Base-by-base conservation (phyloP, 2,888 invertebrate genomes). In the Argyra leucocephala region DNA sequence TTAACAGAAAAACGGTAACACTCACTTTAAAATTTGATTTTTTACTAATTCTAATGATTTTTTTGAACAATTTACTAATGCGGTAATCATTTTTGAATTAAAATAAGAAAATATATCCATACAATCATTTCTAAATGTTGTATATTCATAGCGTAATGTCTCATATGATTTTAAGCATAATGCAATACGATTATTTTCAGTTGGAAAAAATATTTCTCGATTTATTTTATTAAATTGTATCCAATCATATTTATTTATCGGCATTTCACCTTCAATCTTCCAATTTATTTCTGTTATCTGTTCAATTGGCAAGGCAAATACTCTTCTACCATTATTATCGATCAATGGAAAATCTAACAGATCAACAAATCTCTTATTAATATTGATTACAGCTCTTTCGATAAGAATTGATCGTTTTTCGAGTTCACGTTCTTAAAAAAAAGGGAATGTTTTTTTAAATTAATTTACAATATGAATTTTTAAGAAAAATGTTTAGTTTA, bases 91-190 rank as follows among this genome's bases (percentile, higher is more conserved):
- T 78, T 87, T 89, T 64, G 86, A 86, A 70, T 91, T 90, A 73
- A 91, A 92, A 75, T 87, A 88, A 1, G 88, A 86, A 75, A 90
- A 92, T 63, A 93, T 80, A 74, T 93, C 91, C 75, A 90, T 88
- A 72, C 90, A 90, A 74, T 91, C 90, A 63, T 85, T 86, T 61
- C 87, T 85, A 4, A 87, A 80, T 57, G 82, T 83, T 64, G 75
- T 72, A 26, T 88, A 73, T 67, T 88, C 88, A 70, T 84, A 82
- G 26, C 82, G 81, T 9, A 85, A 82, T 71, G 83, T 83, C 69
- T 88, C 87, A 63, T 88, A 83, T 72, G 86, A 85, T 71, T 82
- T 79, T 71, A 88, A 88, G 31, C 74, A 75, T 3, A 75, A 61
- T 1, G 67, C 69, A 31, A 66, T 69, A 22, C 75, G 67, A 0